Base-by-base conservation (phyloP, 1,140 invertebrate species). In the Plectus sambesii region DNA sequence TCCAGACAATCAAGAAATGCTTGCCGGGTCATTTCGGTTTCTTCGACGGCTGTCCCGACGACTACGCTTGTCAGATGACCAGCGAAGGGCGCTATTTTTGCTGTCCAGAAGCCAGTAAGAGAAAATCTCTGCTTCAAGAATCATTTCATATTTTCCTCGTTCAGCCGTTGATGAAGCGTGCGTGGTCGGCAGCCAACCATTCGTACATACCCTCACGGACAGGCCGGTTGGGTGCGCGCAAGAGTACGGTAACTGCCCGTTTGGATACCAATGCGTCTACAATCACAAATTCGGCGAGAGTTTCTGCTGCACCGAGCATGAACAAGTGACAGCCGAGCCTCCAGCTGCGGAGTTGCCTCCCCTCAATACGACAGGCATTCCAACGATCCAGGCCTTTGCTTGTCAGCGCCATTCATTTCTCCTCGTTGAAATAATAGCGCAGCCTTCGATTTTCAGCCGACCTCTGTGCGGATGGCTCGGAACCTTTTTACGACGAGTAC, bases 231-330 rank as follows among this genome's bases (percentile, higher is more conserved):
- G 19, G 2, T 51, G 49, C 24, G 26, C 37, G 15, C 17, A 9
- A 9, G 8, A 25, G 12, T 49, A 30, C 33, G 36, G 19, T 29
- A 17, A 33, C 20, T 51, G 49, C 33, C 49, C 49, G 9, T 51
- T 51, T 36, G 49, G 49, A 17, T 51, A 51, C 27, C 22, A 24
- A 8, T 51, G 49, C 17, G 17, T 27, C 5, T 30, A 45, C 9
- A 51, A 51, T 27, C 15, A 17, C 15, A 36, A 22, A 9, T 38
- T 35, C 22, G 22, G 22, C 2, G 44, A 51, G 19, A 29, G 49
- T 27, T 51, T 49, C 39, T 51, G 49, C 26, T 51, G 49, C 49
- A 47, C 49, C n/a, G 49, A 51, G 17, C 15, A 47, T 5, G 45
- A 42, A n/a, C 38, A 40, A 15, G 1, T 37, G 29, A n/a, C 1